phyloP scores from a whole-genome alignment of 2,113 vertebrate species.

The Aspidoscelis tigris region DNA sequence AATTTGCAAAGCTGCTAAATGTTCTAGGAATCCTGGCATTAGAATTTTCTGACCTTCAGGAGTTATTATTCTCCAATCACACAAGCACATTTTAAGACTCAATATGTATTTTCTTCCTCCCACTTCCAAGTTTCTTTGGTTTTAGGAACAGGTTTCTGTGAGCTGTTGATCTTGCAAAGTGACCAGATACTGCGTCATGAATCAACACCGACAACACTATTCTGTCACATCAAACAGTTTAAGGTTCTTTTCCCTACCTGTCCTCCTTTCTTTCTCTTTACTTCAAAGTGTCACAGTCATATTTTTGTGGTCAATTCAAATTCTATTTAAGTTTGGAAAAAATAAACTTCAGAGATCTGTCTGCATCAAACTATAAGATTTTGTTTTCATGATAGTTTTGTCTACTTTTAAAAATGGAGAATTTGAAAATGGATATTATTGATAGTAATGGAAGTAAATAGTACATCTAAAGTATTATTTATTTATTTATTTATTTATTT shows the following conservation, averaged over 20 bases:
- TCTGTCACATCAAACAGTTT: constrained; percentile 35
- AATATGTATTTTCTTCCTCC: neutral
- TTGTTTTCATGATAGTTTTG: neutral
- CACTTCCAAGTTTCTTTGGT: constrained; percentile 47
- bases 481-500: too few species aligned
- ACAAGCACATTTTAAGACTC: constrained; percentile 12
- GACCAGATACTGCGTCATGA: constrained; percentile 38
- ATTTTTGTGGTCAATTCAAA: constrained; percentile 55
- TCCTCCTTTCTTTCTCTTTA: constrained; percentile 39
- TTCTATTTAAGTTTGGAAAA: constrained; percentile 52
- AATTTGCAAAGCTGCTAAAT: constrained; percentile 35
- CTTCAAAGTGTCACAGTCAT: constrained; percentile 53
- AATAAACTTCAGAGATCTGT: constrained; percentile 37
- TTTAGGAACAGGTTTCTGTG: constrained; percentile 41
- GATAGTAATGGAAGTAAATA: neutral
- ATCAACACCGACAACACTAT: constrained; percentile 25
- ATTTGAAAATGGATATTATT: neutral
- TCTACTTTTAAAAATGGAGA: constrained; percentile 17
- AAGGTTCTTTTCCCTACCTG: neutral
- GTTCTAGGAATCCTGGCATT: constrained; percentile 30
- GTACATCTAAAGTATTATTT: too few species aligned
- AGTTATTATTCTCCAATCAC: constrained; percentile 24
- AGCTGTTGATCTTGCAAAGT: constrained; percentile 50
- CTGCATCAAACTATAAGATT: constrained; percentile 25
- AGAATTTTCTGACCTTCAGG: neutral